phyloP scores from a whole-genome alignment of 2,113 vertebrate species.

The Ariopsis seemanni region DNA sequence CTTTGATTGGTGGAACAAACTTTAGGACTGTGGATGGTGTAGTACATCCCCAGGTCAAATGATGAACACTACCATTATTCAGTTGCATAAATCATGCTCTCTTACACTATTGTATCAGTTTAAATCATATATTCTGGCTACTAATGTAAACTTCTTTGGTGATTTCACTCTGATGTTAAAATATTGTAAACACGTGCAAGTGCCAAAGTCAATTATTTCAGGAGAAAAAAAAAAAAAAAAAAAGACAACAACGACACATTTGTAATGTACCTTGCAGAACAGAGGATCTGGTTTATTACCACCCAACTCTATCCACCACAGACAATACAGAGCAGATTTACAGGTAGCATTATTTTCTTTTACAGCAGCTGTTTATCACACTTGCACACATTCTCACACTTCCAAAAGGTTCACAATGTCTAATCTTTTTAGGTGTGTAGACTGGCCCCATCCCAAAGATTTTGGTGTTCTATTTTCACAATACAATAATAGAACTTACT shows the following conservation, averaged over 20 bases:
- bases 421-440: conserved; percentile 63
- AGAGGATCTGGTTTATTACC: conserved; percentile 80
- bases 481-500: conserved; percentile 58
- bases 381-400: conserved; percentile 53
- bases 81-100: neutral
- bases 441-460: conserved; percentile 62
- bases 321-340: conserved; percentile 80
- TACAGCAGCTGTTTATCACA: conserved; percentile 74
- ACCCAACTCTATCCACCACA: conserved; percentile 79
- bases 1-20: neutral
- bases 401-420: conserved; percentile 63
- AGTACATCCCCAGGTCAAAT: neutral
- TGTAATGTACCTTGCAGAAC: conserved; percentile 69
- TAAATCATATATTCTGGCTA: neutral
- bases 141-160: neutral
- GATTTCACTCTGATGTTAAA: neutral
- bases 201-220: neutral
- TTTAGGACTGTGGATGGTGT: neutral
- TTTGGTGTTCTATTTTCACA: conserved; percentile 59
- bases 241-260: neutral
- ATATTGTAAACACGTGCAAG: neutral
- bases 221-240: neutral
- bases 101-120: neutral
- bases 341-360: conserved; percentile 72
- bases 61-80: neutral